Evolutionary conservation across 2,888 invertebrate species (phyloP), one percentile per base, ranked within the genome.

Genomic region (Orgyia antiqua): DNA sequence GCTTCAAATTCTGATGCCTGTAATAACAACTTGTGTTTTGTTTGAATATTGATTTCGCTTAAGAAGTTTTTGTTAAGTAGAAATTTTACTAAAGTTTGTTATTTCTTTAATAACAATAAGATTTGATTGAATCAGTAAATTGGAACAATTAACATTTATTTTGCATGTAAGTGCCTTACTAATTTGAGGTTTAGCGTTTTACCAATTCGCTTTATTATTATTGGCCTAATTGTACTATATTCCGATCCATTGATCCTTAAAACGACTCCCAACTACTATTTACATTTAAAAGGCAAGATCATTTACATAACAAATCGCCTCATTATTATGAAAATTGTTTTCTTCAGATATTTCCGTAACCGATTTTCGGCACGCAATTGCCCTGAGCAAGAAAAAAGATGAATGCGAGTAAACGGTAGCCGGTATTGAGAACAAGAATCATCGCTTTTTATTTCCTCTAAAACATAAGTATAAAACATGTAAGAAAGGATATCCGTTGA

Each of bases 331-430:
- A 36, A 62, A 67, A 68, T 58, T 58, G 54, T 51, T 45, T 50
- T 42, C 35, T 33, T 48, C 43, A 15, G 52, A 59, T 57, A 55
- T 63, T 65, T 61, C 61, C 50, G 44, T 53, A 46, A 51, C 66
- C 64, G 72, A 82, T 83, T 82, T 82, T 72, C 70, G 66, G 67
- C 84, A 83, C 79, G 82, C 79, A 74, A 76, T 67, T 58, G 45
- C 45, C 60, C 60, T 49, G 42, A 42, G 55, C 59, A 51, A 51
- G 60, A 61, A 60, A 58, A 47, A 46, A 42, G 17, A 59, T 40
- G 45, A 51, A 50, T 39, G 31, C 42, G 48, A 42, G 46, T 58
- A 58, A 70, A 78, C 79, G 71, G 82, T 82, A 83, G 80, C 78
- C 46, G 45, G 53, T 47, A 46, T 49, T 58, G 58, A 15, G 48